Evolutionary conservation across 2,797 vertebrate genomes (phyloP).

Genomic region (Gastrophryne carolinensis): DNA sequence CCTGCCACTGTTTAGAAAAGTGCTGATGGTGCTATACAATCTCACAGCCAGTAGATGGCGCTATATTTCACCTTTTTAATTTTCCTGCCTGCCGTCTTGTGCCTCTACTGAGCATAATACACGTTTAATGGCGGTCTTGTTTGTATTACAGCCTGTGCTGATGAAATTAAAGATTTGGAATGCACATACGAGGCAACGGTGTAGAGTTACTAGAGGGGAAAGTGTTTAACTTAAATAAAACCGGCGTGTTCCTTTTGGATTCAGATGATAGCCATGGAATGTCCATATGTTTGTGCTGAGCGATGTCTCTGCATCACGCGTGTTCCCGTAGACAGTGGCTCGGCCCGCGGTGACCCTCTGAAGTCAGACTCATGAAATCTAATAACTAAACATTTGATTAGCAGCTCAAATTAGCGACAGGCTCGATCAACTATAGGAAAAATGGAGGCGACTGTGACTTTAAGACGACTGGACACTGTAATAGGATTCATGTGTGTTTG

Average conservation of each 20-base stretch:
- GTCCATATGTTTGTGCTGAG: conserved; percentile 32
- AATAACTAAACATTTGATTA: conserved; percentile 44
- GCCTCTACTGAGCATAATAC: conserved; percentile 10
- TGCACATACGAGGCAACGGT: conserved; percentile 24
- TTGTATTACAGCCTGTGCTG: conserved; percentile 36
- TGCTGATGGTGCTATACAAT: no score
- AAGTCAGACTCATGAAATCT: conserved; percentile 34
- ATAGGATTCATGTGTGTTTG: conserved; percentile 39
- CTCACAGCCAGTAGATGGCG: conserved; percentile 10
- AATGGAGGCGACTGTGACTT: background rate
- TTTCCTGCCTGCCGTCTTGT: background rate
- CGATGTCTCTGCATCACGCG: conserved; percentile 20
- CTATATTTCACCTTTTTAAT: background rate
- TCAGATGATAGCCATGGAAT: conserved; percentile 29
- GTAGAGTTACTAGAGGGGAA: conserved; percentile 39
- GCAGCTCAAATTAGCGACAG: conserved; percentile 34
- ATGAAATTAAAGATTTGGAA: conserved; percentile 50
- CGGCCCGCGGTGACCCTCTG: conserved; percentile 4
- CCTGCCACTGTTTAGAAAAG: no score
- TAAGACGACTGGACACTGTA: conserved; percentile 1
- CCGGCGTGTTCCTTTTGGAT: conserved; percentile 13
- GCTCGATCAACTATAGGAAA: conserved; percentile 2
- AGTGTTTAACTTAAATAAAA: conserved; percentile 39
- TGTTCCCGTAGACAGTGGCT: background rate
- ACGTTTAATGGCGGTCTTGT: conserved; percentile 40